These are phyloP conservation scores for Salmo trutta DNA, from an alignment of 2,797 vertebrate species.

Conservation along the genomic window DNA sequence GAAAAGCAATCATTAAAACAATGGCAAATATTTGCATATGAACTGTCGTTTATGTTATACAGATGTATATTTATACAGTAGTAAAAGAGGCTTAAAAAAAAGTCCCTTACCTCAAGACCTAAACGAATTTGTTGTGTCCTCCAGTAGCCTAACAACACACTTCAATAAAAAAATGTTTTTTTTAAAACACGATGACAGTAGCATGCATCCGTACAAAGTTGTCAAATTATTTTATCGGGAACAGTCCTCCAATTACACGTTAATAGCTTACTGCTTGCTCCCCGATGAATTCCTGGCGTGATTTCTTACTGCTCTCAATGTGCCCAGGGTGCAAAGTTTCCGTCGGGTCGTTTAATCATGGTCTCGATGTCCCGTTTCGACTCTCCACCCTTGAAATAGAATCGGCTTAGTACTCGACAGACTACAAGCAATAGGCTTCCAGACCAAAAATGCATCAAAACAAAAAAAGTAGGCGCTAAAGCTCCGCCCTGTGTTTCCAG, in stretches of 20 bases:
- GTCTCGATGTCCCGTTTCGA: constrained; percentile 6
- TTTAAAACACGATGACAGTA: background rate
- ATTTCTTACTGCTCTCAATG: background rate
- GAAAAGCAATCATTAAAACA: background rate
- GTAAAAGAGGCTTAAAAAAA: background rate
- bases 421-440: background rate
- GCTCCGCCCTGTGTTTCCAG: constrained; percentile 4
- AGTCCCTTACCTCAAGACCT: background rate
- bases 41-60: background rate
- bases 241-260: background rate
- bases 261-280: background rate
- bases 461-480: background rate
- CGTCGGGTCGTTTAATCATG: constrained; percentile 7
- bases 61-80: background rate
- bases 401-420: constrained; percentile 12
- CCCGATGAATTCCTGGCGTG: background rate
- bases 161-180: no score
- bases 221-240: background rate
- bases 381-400: constrained; percentile 10
- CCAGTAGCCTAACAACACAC: background rate
- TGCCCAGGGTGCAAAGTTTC: constrained; percentile 9
- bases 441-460: background rate
- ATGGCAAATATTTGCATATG: background rate
- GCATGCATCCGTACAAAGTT: background rate
- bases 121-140: background rate